These are phyloP conservation scores for Acleris laterana DNA, from an alignment of 2,888 invertebrate species.

Conservation along the genomic window DNA sequence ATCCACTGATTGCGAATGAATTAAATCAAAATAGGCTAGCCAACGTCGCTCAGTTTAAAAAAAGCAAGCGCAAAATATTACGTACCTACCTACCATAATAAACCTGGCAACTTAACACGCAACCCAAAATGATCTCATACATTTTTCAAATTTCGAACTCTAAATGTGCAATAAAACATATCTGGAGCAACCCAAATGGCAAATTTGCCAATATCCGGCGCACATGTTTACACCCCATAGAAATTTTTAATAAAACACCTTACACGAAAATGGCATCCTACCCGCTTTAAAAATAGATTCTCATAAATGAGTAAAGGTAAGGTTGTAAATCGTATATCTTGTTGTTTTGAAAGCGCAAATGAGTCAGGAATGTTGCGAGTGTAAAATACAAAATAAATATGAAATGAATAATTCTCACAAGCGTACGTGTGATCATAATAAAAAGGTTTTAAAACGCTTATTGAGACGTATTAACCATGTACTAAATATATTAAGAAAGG, in stretches of 20 bases:
- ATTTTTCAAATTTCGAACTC: conserved; percentile 30
- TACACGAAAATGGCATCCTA: conserved; percentile 5
- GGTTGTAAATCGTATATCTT: conserved; percentile 10
- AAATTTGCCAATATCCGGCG: conserved; percentile 47
- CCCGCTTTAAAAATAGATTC: not conserved
- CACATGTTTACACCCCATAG: conserved; percentile 53
- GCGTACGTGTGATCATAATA: conserved; percentile 21
- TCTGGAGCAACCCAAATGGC: conserved; percentile 25
- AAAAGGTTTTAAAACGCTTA: conserved; percentile 6
- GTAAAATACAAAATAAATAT: conserved; percentile 28
- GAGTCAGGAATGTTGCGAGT: conserved; percentile 10
- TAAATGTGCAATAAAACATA: conserved; percentile 31
- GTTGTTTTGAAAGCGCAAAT: not conserved
- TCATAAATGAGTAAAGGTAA: not conserved
- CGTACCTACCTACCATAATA: conserved; percentile 8
- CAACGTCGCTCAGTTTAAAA: not conserved
- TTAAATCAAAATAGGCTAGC: too few relatives aligned
- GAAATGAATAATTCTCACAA: conserved; percentile 21
- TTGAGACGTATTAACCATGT: not conserved
- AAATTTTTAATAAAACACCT: conserved; percentile 65
- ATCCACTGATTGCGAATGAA: too few relatives aligned
- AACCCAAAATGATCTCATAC: conserved; percentile 12
- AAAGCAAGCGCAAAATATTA: conserved; percentile 6
- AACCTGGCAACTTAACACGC: not conserved
- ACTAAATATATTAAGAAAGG: too few relatives aligned